These are phyloP conservation scores for Prionailurus viverrinus DNA, from an alignment of 2,113 vertebrate species.

Conservation along the genomic window DNA sequence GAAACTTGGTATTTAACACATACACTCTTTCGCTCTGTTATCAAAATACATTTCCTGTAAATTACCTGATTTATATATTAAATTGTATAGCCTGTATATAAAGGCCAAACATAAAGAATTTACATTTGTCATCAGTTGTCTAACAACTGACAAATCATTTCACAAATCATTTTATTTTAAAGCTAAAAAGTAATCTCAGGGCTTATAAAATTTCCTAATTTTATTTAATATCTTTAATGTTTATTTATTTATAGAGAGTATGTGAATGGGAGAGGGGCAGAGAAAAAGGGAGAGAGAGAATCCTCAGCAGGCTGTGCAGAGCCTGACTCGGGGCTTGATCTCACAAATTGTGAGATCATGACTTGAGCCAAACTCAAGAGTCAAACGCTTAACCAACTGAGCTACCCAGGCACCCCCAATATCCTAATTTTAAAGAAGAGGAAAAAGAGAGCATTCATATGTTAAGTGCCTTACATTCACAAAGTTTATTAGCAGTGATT, in stretches of 20 bases:
- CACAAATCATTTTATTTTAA: constrained; percentile 7
- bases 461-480: background rate
- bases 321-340: too few relatives aligned
- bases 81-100: background rate
- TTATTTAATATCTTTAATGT: background rate
- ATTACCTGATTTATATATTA: constrained; percentile 2
- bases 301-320: too few relatives aligned
- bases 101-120: constrained; percentile 29
- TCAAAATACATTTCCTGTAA: constrained; percentile 47
- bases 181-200: background rate
- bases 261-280: too few relatives aligned
- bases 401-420: background rate
- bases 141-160: background rate
- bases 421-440: constrained; percentile 17
- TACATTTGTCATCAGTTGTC: background rate
- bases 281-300: too few relatives aligned
- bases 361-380: too few relatives aligned
- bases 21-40: background rate
- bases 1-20: constrained; percentile 21
- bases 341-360: too few relatives aligned
- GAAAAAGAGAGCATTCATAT: background rate
- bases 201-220: background rate
- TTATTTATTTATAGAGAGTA: too few relatives aligned
- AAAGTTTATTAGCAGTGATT: constrained; percentile 17
- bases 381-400: too few relatives aligned